Percentiles rank a stretch among this genome's conserved stretches.
Conservation (phyloP, 2,113 vertebrate species). For the Jacana jacana region DNA sequence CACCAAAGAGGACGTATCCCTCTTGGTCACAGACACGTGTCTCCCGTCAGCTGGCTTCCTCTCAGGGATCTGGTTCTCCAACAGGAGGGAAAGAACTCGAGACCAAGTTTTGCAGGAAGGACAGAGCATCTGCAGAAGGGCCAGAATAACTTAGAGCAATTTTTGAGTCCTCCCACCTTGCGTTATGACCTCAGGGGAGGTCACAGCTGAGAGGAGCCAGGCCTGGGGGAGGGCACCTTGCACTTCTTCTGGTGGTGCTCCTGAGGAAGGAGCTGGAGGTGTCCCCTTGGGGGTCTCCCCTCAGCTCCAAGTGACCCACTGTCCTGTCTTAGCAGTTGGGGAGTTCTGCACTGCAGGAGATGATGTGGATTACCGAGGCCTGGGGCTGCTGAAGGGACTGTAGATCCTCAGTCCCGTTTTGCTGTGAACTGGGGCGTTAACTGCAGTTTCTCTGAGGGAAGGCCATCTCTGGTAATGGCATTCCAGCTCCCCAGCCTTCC, state of each 20-base stretch:
- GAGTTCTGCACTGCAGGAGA: neutral
- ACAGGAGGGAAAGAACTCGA: neutral
- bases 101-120: neutral
- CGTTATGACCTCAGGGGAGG: rapidly evolving
- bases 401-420: neutral
- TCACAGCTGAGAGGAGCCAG: neutral
- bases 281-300: neutral
- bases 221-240: neutral
- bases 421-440: neutral
- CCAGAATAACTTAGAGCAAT: neutral
- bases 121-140: neutral
- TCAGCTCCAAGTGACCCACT: neutral
- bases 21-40: neutral
- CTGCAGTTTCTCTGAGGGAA: neutral
- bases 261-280: neutral
- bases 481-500: neutral
- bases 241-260: neutral
- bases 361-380: neutral
- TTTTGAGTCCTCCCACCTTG: neutral
- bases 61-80: neutral
- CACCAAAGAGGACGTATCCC: rapidly evolving
- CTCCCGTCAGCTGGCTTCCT: neutral
- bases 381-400: neutral
- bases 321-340: neutral
- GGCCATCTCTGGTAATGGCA: neutral